These are phyloP conservation scores for Amblyopsis rosae DNA, from an alignment of 2,113 vertebrate genomes.

Conservation along the genomic window DNA sequence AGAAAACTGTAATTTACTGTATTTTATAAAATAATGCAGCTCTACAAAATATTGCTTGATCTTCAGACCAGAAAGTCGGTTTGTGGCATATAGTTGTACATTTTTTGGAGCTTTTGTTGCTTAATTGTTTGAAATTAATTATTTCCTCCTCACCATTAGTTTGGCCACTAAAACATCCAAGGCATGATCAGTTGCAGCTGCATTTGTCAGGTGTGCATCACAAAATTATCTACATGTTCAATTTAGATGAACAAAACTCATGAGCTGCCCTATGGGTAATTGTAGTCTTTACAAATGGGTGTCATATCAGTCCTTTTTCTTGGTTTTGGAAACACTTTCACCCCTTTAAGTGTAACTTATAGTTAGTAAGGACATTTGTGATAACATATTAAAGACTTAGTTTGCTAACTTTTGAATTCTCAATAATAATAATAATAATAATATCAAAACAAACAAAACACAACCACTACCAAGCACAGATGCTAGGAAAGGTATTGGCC, in stretches of 20 bases:
- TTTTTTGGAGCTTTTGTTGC: not conserved
- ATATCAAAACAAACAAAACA: constrained; percentile 5
- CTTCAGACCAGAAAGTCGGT: not conserved
- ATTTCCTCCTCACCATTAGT: constrained; percentile 82
- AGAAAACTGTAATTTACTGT: no score
- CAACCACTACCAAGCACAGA: constrained; percentile 31
- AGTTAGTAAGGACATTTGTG: constrained; percentile 39
- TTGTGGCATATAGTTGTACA: not conserved
- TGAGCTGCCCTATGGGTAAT: constrained; percentile 34
- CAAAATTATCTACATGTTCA: constrained; percentile 57
- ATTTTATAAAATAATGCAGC: not conserved
- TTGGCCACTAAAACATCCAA: constrained; percentile 90
- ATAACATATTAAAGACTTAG: constrained; percentile 30
- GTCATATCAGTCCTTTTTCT: constrained; percentile 20
- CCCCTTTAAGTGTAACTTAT: constrained; percentile 40
- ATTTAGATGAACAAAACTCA: constrained; percentile 20
- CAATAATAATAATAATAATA: constrained; percentile 28
- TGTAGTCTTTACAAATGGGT: constrained; percentile 37
- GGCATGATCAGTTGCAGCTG: constrained; percentile 88
- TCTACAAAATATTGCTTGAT: not conserved
- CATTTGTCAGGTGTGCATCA: constrained; percentile 84
- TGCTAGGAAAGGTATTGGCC: constrained; percentile 33
- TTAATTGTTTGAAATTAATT: constrained; percentile 1
- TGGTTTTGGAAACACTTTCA: constrained; percentile 59
- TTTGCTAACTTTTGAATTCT: constrained; percentile 1